Evolutionary conservation across 2,888 invertebrate species (phyloP).

Genomic region (Dynastes hyllus): DNA sequence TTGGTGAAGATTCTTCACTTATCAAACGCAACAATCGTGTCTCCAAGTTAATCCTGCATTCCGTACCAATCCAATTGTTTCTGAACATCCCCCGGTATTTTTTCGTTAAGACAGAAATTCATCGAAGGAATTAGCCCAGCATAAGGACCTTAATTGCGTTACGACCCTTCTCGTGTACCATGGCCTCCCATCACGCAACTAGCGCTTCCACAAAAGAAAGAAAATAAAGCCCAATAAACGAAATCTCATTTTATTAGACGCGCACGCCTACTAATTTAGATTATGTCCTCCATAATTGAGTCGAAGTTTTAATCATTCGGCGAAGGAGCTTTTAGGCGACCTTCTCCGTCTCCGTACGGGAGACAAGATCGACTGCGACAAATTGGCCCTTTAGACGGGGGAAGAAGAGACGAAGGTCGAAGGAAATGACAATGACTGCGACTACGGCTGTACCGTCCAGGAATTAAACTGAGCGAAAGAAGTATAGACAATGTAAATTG

Average conservation of each 20-base stretch:
- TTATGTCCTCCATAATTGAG: slow-evolving; percentile 46
- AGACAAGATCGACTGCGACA: slow-evolving; percentile 44
- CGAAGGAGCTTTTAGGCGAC: slow-evolving; percentile 23
- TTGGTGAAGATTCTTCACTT: no score
- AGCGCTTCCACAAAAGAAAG: not conserved
- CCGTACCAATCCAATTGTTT: no score
- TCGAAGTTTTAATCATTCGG: slow-evolving; percentile 45
- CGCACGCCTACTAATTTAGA: slow-evolving; percentile 47
- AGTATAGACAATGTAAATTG: no score
- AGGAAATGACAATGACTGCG: slow-evolving; percentile 28
- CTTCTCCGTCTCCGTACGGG: slow-evolving; percentile 4
- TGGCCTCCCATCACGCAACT: not conserved
- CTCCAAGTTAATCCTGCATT: no score
- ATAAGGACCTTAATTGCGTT: slow-evolving; percentile 37
- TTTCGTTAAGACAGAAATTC: slow-evolving; percentile 16
- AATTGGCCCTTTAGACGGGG: slow-evolving; percentile 32
- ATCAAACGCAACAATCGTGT: no score
- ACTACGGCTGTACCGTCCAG: slow-evolving; percentile 34
- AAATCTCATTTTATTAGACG: slow-evolving; percentile 43
- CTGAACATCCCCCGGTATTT: not conserved
- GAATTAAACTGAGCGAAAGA: slow-evolving; percentile 38
- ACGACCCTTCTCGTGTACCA: not conserved
- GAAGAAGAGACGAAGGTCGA: not conserved
- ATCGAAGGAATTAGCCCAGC: slow-evolving; percentile 27
- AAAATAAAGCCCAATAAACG: slow-evolving; percentile 46